Percentiles rank a stretch among this genome's conserved stretches.
Evolutionary conservation across 1,140 invertebrate species (phyloP).

Genomic region (Nylanderia fulva): DNA sequence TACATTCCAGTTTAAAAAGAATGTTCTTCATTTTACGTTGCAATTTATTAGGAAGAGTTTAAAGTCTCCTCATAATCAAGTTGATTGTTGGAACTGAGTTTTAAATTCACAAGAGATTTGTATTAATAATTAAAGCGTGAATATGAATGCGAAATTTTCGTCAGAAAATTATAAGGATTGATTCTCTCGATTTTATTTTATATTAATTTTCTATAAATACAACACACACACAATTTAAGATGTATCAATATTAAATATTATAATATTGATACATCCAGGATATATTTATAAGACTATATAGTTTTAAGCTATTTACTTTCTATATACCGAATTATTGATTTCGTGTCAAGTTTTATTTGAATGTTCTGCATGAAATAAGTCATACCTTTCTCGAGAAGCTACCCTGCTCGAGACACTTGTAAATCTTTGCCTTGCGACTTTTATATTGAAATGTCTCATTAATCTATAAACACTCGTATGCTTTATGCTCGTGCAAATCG

Average conservation of each 20-base stretch:
- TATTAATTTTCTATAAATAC: not conserved
- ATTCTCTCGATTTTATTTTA: not conserved
- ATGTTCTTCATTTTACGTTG: not conserved
- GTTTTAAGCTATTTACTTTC: not conserved
- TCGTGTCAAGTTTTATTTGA: not conserved
- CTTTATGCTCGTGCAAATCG: not conserved
- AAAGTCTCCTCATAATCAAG: conserved; percentile 6
- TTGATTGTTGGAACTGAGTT: conserved; percentile 3
- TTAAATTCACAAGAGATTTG: not conserved
- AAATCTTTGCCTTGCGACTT: not conserved
- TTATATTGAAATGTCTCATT: not conserved
- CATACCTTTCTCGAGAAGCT: not conserved
- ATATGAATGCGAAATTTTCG: not conserved
- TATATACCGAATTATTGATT: not conserved
- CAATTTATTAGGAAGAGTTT: conserved; percentile 25
- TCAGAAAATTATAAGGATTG: not conserved
- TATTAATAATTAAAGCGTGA: conserved; percentile 5
- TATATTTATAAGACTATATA: not conserved
- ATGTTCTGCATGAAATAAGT: not conserved
- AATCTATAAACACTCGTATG: not conserved
- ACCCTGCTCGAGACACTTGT: not conserved
- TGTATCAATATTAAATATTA: not conserved
- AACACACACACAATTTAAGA: not conserved
- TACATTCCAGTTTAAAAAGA: not conserved
- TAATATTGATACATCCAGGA: not conserved